phyloP scores from a whole-genome alignment of 2,113 vertebrate genomes.

The Salvelinus sp. region DNA sequence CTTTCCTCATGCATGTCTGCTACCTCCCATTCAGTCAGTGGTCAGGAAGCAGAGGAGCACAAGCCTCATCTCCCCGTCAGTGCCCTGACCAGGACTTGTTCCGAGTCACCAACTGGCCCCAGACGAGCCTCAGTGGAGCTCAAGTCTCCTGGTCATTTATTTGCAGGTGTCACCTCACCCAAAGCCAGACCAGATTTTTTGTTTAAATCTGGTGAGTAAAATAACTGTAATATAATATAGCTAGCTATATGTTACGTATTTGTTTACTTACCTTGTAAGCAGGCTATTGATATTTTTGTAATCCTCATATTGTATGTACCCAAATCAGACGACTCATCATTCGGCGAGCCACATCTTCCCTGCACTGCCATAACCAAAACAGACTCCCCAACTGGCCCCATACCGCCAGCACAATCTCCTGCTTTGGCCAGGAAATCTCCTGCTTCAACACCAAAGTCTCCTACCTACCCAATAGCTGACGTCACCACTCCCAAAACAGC shows the following conservation, averaged over 20 bases:
- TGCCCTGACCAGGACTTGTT: conserved; percentile 21
- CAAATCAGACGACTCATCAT: neutral
- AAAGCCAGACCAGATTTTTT: conserved; percentile 8
- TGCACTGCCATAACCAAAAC: neutral
- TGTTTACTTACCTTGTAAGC: neutral
- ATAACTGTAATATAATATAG: too few species aligned
- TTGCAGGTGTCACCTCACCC: conserved; percentile 1
- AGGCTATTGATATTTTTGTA: too few species aligned
- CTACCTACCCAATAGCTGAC: too few species aligned
- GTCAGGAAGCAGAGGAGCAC: neutral
- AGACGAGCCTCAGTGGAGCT: neutral
- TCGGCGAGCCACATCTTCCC: too few species aligned
- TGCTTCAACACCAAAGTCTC: too few species aligned
- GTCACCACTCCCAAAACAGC: too few species aligned
- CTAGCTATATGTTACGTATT: too few species aligned
- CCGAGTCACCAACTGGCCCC: conserved; percentile 25
- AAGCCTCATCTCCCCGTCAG: conserved; percentile 37
- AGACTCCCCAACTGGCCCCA: too few species aligned
- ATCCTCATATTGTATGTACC: neutral
- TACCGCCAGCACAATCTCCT: too few species aligned
- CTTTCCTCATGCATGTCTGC: neutral
- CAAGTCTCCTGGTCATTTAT: conserved; percentile 12
- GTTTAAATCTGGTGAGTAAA: conserved; percentile 37
- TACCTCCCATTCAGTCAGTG: neutral
- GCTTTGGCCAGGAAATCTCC: too few species aligned